Evolutionary conservation across 2,797 vertebrate genomes (phyloP), one percentile per base, ranked within the genome.

Genomic region (Crax fasciolata): DNA sequence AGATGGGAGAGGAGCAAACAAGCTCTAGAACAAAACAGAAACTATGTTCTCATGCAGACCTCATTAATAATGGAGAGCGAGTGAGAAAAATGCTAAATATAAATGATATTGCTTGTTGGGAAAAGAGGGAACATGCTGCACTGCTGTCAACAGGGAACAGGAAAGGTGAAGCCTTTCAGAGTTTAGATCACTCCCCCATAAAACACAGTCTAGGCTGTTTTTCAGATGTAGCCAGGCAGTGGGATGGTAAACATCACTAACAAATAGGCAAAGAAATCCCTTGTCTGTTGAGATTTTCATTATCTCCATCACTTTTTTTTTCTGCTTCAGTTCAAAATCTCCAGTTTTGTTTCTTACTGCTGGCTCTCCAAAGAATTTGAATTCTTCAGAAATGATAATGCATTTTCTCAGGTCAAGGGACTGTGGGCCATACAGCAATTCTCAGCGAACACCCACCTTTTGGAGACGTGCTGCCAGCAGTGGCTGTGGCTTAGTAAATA

Each of bases 41-140:
- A 82, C 48, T 30, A 30, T 86, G 73, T 88, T 94, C 58, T 94
- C 72, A 18, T 90, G 62, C 54, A 89, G 80, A 78, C 46, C 35
- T 93, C 58, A 91, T 96, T 86, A 93, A 96, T 96, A 96, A 95
- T 90, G 52, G 66, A 93, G 24, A 88, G 28, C 4, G 5, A 90
- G 48, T 70, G 28, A 72, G n/a, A 81, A 59, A 92, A 92, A 63
- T 32, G 55, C 66, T 92, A 89, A 91, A 89, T 90, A 70, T 43
- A 28, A 76, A 62, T 62, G 6, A 19, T 51, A 35, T 67, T 83
- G 87, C 70, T 75, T 85, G 27, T 52, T 80, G 73, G 62, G 70
- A 86, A 58, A 76, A 87, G 32, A 83, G 66, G 35, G 73, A 81
- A 81, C 0, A 0, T 55, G 55, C 79, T 87, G 76, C 59, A 70